Evolutionary conservation across 2,888 invertebrate genomes (phyloP).

Genomic region (Lepidochrysops patricia): DNA sequence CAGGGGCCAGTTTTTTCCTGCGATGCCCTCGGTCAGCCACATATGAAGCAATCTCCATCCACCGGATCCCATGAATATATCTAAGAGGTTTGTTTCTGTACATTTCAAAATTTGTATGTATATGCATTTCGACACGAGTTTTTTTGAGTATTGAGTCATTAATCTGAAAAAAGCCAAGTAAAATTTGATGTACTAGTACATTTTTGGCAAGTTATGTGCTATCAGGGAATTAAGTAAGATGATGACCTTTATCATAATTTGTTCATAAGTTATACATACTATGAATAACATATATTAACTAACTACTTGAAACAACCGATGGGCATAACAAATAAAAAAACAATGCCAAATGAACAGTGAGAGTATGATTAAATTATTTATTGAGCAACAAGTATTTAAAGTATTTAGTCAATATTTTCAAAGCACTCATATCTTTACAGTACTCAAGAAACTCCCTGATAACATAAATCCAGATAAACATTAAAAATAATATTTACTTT

Average conservation of each 20-base stretch:
- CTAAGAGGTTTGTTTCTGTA: constrained; percentile 87
- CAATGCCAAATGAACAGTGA: too few relatives aligned
- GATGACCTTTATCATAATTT: too few relatives aligned
- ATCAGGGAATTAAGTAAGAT: background rate
- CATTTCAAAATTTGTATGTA: constrained; percentile 94
- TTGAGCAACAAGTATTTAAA: too few relatives aligned
- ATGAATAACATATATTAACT: too few relatives aligned
- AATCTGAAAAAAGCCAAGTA: constrained; percentile 77
- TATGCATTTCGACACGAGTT: constrained; percentile 95
- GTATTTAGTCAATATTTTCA: too few relatives aligned
- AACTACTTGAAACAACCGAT: too few relatives aligned
- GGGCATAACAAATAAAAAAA: too few relatives aligned
- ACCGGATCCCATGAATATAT: constrained; percentile 91
- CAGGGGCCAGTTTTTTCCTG: constrained; percentile 88
- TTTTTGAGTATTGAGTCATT: constrained; percentile 96
- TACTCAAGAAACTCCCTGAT: too few relatives aligned
- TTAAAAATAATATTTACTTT: constrained; percentile 75
- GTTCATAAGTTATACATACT: too few relatives aligned
- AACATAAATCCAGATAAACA: too few relatives aligned
- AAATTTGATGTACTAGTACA: constrained; percentile 16
- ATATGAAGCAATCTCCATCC: constrained; percentile 93
- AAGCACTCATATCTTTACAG: too few relatives aligned
- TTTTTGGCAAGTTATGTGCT: background rate
- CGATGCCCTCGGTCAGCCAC: constrained; percentile 93
- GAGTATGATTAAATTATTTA: too few relatives aligned